Evolutionary conservation across 2,113 vertebrate species (phyloP).

Genomic region (Leptodactylus fuscus): DNA sequence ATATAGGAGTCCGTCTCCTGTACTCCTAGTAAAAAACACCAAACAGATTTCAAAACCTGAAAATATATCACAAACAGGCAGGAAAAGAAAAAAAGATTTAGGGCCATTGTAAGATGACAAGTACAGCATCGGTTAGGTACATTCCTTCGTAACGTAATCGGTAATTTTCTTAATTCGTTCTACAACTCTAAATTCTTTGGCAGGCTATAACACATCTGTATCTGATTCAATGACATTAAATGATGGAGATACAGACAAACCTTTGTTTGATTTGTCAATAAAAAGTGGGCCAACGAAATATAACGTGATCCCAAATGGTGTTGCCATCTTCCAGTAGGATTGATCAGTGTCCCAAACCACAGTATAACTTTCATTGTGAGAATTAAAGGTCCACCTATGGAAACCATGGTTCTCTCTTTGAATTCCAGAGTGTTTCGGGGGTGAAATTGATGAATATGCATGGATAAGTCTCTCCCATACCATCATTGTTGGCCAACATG

Average conservation of each 20-base stretch:
- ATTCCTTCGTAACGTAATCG: no score
- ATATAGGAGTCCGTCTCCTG: no score
- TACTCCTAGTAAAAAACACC: no score
- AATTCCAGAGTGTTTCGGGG: not conserved
- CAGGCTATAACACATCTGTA: not conserved
- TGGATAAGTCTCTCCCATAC: slow-evolving; percentile 32
- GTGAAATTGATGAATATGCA: slow-evolving; percentile 27
- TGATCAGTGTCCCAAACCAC: not conserved
- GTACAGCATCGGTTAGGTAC: no score
- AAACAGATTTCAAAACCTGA: no score
- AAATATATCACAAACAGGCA: no score
- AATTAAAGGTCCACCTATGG: not conserved
- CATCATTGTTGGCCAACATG: slow-evolving; percentile 19
- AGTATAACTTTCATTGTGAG: not conserved
- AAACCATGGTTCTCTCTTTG: slow-evolving; percentile 16
- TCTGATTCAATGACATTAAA: not conserved
- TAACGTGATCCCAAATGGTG: not conserved
- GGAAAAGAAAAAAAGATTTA: no score
- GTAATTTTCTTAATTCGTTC: not conserved
- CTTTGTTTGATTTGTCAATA: not conserved
- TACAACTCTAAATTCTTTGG: not conserved
- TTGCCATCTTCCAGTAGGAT: slow-evolving; percentile 13
- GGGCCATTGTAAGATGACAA: no score
- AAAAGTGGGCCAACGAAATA: slow-evolving; percentile 23
- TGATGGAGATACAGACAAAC: not conserved